Conservation (phyloP, 2,113 vertebrate species). For the Seriola dumerili region DNA sequence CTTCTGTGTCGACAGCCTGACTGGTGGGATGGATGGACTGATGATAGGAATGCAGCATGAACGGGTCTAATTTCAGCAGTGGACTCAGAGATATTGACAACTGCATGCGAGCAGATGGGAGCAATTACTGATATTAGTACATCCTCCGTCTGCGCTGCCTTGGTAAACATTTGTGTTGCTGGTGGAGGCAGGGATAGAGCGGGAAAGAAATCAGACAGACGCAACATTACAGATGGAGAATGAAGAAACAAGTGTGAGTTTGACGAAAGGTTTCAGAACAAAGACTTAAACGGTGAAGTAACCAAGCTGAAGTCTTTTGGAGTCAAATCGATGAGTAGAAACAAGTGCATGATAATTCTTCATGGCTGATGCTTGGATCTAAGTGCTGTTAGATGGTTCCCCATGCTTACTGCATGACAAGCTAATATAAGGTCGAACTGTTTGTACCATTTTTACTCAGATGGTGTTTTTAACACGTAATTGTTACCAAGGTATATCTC, state of each 20-base stretch:
- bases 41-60: constrained; percentile 55
- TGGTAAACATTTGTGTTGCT: constrained; percentile 72
- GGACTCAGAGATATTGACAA: constrained; percentile 75
- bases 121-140: constrained; percentile 76
- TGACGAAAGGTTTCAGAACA: constrained; percentile 34
- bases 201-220: constrained; percentile 32
- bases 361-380: not conserved
- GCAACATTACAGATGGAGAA: constrained; percentile 48
- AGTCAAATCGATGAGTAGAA: constrained; percentile 16
- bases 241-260: constrained; percentile 32
- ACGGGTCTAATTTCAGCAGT: constrained; percentile 70
- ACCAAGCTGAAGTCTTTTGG: constrained; percentile 20
- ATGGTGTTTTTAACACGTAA: not conserved
- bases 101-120: constrained; percentile 77
- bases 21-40: constrained; percentile 42
- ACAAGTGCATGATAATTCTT: constrained; percentile 1
- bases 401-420: not conserved
- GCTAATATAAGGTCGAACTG: not conserved
- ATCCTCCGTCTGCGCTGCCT: constrained; percentile 69
- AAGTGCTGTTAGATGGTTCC: not conserved
- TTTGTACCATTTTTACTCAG: not conserved
- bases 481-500: not conserved
- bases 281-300: constrained; percentile 27
- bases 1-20: constrained; percentile 20
- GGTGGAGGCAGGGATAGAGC: constrained; percentile 27